These are phyloP conservation scores for Pseudocheirus occidentalis DNA, from an alignment of 2,797 vertebrate species.

Conservation along the genomic window DNA sequence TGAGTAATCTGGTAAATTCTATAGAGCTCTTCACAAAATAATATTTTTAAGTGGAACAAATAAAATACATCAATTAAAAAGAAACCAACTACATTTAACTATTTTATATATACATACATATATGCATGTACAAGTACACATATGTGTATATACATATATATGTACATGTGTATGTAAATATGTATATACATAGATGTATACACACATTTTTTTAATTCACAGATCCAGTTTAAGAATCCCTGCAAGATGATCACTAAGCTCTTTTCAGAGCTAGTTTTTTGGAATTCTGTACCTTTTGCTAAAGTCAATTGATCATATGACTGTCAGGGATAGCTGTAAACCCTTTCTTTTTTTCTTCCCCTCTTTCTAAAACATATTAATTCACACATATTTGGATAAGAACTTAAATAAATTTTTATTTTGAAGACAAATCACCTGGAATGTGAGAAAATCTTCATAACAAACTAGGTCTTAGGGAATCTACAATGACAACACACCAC, in stretches of 20 bases:
- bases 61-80: neutral
- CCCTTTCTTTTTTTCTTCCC: neutral
- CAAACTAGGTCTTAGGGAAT: neutral
- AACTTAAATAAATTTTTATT: neutral
- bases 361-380: neutral
- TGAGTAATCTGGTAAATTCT: neutral
- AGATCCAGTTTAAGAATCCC: neutral
- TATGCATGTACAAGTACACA: too few relatives aligned
- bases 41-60: neutral
- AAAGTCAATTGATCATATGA: neutral
- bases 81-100: neutral
- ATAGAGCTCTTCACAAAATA: neutral
- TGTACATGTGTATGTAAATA: too few relatives aligned
- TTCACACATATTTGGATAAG: neutral
- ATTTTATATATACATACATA: too few relatives aligned
- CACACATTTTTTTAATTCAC: neutral
- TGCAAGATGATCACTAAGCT: neutral
- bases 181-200: too few relatives aligned
- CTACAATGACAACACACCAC: neutral
- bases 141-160: too few relatives aligned
- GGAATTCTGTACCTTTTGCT: neutral
- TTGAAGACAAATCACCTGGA: neutral
- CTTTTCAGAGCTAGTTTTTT: neutral
- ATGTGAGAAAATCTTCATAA: neutral
- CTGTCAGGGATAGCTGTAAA: neutral